These are phyloP conservation scores for Ceratoteleas bidentatus DNA, from an alignment of 1,140 invertebrate species.

Conservation along the genomic window DNA sequence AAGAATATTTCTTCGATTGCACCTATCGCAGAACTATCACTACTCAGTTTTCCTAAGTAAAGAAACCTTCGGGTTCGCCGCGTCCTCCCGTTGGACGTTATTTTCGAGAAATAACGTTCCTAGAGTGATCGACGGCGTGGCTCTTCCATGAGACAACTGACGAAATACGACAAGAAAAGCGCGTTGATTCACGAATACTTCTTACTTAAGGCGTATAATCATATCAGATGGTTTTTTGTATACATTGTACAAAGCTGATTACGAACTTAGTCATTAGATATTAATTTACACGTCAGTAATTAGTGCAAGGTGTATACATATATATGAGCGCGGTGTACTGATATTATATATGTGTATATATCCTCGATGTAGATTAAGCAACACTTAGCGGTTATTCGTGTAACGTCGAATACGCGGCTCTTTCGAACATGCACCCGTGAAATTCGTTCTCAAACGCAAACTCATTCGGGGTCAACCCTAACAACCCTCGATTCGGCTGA, in stretches of 20 bases:
- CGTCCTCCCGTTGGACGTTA: conserved; percentile 71
- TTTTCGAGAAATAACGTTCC: conserved; percentile 76
- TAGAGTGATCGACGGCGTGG: conserved; percentile 70
- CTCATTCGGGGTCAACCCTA: too few species aligned
- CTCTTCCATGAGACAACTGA: conserved; percentile 72
- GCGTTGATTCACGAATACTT: conserved; percentile 43
- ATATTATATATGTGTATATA: conserved; percentile 58
- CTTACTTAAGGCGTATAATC: conserved; percentile 73
- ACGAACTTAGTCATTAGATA: conserved; percentile 76
- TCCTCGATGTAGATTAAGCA: conserved; percentile 47
- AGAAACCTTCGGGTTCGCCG: conserved; percentile 35
- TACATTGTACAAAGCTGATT: conserved; percentile 77
- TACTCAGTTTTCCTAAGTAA: background rate
- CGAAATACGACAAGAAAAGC: conserved; percentile 25
- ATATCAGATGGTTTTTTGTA: conserved; percentile 78
- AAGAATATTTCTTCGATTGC: too few species aligned
- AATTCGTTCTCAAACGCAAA: background rate
- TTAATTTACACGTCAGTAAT: conserved; percentile 71
- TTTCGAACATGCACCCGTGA: background rate
- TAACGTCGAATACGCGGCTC: conserved; percentile 33
- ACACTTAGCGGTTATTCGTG: conserved; percentile 56
- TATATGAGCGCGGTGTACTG: conserved; percentile 16
- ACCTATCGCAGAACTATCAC: too few species aligned
- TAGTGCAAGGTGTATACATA: conserved; percentile 50
- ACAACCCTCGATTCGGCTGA: too few species aligned